Conservation (phyloP, 2,888 invertebrate species). For the Diogma glabrata region DNA sequence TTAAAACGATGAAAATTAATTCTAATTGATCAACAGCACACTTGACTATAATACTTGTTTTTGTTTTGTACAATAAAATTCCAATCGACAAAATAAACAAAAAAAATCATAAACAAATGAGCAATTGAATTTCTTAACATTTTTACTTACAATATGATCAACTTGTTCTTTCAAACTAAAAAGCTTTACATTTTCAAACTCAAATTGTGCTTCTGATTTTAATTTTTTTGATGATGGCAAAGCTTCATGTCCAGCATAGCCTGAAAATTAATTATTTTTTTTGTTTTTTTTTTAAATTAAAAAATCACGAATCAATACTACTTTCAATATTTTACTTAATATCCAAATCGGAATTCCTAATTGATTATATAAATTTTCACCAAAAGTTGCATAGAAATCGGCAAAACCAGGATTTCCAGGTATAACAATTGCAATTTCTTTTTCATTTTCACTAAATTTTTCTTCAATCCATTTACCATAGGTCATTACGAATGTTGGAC, state of each 20-base stretch:
- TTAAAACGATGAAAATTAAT: too few relatives aligned
- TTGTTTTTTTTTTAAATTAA: not conserved
- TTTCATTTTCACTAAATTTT: constrained; percentile 28
- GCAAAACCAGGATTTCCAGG: constrained; percentile 84
- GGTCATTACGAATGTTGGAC: constrained; percentile 56
- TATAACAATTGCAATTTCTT: constrained; percentile 59
- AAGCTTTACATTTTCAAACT: constrained; percentile 3
- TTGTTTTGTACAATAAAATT: too few relatives aligned
- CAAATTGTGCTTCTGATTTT: too few relatives aligned
- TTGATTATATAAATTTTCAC: not conserved
- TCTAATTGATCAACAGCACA: too few relatives aligned
- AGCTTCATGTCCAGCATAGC: constrained; percentile 5
- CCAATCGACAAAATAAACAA: too few relatives aligned
- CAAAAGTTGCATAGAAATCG: constrained; percentile 53
- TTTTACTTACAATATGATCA: constrained; percentile 5
- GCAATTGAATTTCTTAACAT: too few relatives aligned
- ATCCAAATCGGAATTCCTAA: constrained; percentile 4
- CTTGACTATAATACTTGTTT: too few relatives aligned
- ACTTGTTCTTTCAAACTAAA: constrained; percentile 5
- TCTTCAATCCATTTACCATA: constrained; percentile 55
- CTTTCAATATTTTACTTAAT: constrained; percentile 1
- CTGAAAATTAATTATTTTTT: not conserved
- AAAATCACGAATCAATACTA: constrained; percentile 12
- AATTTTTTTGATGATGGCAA: not conserved
- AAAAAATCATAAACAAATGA: too few relatives aligned